phyloP scores from a whole-genome alignment of 2,888 invertebrate genomes.

The Muschampia plurimacula region DNA sequence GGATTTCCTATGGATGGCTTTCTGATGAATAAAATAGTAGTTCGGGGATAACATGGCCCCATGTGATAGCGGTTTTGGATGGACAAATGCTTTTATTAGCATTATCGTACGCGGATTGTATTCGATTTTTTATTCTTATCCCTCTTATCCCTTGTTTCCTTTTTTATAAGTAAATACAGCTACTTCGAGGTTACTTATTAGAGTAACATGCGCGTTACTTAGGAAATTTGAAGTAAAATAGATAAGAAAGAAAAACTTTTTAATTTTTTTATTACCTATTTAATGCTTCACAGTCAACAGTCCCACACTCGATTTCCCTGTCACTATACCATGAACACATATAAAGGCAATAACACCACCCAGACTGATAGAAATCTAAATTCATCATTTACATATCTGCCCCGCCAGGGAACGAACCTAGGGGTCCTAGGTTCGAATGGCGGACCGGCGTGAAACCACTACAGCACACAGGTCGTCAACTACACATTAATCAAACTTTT shows the following conservation, averaged over 20 bases:
- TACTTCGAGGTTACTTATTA: neutral
- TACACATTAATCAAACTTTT: no score
- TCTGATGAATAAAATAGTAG: conserved; percentile 75
- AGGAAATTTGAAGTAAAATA: neutral
- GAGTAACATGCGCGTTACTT: neutral
- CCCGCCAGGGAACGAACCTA: no score
- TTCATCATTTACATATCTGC: no score
- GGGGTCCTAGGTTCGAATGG: no score
- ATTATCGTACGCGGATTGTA: conserved; percentile 49
- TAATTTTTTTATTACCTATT: no score
- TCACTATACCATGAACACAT: no score
- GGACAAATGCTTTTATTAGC: conserved; percentile 62
- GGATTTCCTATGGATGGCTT: conserved; percentile 71
- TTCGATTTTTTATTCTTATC: conserved; percentile 13
- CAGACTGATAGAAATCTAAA: no score
- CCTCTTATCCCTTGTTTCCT: neutral
- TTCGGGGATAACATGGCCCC: conserved; percentile 64
- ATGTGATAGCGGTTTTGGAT: conserved; percentile 58
- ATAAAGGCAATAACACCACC: no score
- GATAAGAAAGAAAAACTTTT: neutral
- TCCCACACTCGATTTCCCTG: no score
- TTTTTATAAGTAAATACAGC: neutral
- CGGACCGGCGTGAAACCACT: no score
- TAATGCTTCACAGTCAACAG: no score
- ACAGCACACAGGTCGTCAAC: no score